Evolutionary conservation across 1,140 invertebrate species (phyloP), one percentile per base, ranked within the genome.

Genomic region (Drosophila bocki): DNA sequence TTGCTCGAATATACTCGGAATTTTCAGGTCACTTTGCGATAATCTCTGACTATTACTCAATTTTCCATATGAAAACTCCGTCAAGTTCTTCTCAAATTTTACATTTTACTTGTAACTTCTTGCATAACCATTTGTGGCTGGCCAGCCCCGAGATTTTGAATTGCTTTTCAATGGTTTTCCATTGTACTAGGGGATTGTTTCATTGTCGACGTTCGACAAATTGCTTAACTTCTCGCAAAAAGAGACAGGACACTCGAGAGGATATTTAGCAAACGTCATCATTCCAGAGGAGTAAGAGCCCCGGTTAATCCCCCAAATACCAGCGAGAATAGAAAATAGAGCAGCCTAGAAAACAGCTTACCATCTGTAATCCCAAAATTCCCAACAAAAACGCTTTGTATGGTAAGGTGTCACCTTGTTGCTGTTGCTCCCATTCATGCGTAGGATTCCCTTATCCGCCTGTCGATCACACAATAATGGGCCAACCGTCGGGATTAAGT

Each of bases 391-490:
- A 63, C 42, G 69, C 54, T 76, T 72, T 82, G 75, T 62, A 76
- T 67, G 85, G 82, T 86, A 79, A 86, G 85, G 82, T 86, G 83
- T 87, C 29, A 57, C 57, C 39, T 67, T 64, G 69, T 71, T n/a
- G 6, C 32, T 37, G 37, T 64, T 69, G 44, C 50, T 19, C 12
- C 61, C 83, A 87, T 87, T 87, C 83, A 87, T 82, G 47, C 50
- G 17, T n/a, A 71, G 67, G 69, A 76, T 76, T 57, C 57, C 76
- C 75, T 87, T 87, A 87, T 87, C 82, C 75, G 67, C 72, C 78
- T 87, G 83, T 83, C 84, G 83, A 87, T 87, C 83, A 65, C 84
- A 77, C 80, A 87, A 87, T 87, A 87, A 87, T 87, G 84, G 80
- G 83, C 72, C 70, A 86, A 86, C 75, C 53, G 41, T n/a, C 8